Evolutionary conservation across 2,797 vertebrate species (phyloP).

Genomic region (Sebastes vulpes): DNA sequence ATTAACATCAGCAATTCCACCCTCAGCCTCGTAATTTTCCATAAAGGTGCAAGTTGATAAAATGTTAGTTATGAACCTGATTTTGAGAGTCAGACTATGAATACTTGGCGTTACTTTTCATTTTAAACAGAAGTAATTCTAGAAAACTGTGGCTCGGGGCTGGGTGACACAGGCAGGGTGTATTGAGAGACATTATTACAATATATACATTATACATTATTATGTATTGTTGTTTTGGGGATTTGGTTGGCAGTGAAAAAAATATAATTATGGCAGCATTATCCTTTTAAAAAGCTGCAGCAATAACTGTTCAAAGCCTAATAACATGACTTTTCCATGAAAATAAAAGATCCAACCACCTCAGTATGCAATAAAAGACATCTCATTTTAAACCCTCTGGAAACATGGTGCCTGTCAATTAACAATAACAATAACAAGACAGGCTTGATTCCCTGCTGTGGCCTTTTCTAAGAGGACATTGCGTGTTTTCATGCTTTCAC

Average conservation of each 20-base stretch:
- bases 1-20: neutral
- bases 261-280: neutral
- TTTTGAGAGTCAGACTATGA: neutral
- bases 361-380: neutral
- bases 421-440: neutral
- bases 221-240: neutral
- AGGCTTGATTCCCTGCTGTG: neutral
- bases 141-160: neutral
- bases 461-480: slow-evolving; percentile 24
- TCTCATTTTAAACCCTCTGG: neutral
- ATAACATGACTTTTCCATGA: neutral
- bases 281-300: neutral
- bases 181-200: too few species aligned
- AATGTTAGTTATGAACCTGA: neutral
- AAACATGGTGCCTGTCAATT: neutral
- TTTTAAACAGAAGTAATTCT: neutral
- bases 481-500: slow-evolving; percentile 12
- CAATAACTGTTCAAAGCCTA: neutral
- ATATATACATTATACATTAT: too few species aligned
- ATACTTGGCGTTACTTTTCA: neutral
- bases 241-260: neutral
- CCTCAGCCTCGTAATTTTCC: too few species aligned
- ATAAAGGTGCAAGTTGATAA: neutral
- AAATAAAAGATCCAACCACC: neutral
- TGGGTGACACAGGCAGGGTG: neutral